Evolutionary conservation across 2,113 vertebrate species (phyloP), one percentile per base, ranked within the genome.

Genomic region (Ursus arctos): DNA sequence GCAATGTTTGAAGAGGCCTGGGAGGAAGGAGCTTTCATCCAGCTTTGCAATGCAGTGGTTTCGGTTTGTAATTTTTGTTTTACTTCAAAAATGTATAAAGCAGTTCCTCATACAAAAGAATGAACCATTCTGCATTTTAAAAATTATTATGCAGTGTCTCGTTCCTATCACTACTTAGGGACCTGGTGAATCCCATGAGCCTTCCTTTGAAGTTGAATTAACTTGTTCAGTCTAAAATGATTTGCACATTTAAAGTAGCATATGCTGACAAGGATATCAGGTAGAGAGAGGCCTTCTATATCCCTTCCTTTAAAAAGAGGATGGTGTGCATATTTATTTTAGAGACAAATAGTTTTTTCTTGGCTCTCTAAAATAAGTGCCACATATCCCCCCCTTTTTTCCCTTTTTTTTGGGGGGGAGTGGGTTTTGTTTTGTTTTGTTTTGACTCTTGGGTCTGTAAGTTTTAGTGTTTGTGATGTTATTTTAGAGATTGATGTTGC

Each of bases 151-250:
- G 21, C 0, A 0, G 3, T 33, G 31, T 84, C 40, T 86, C 0
- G 0, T 95, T 91, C 77, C 22, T 83, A 36, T 91, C 59, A 76
- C 36, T 93, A n/a, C 49, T 82, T 85, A 83, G 79, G 67, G 31
- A 79, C 72, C 40, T 85, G 31, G 26, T 82, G 82, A 97, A 71
- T 96, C 51, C 61, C 47, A 47, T 12, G 51, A 93, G 53, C 31
- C n/a, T 94, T 96, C 82, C 85, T 97, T 94, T 96, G 96, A 95
- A 98, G 95, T 57, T 77, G 51, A 91, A 69, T 93, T 83, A 92
- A 95, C 91, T 96, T 96, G 79, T 83, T 95, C 67, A 95, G 53
- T 93, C 53, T 93, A 76, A 97, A 97, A 83, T 7, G 15, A 96
- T 89, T 97, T 95, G 65, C 81, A 94, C 8, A 92, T 92, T 88